Evolutionary conservation across 92 coral and sea anemone species (phyloP).

Genomic region (Ricordea florida): DNA sequence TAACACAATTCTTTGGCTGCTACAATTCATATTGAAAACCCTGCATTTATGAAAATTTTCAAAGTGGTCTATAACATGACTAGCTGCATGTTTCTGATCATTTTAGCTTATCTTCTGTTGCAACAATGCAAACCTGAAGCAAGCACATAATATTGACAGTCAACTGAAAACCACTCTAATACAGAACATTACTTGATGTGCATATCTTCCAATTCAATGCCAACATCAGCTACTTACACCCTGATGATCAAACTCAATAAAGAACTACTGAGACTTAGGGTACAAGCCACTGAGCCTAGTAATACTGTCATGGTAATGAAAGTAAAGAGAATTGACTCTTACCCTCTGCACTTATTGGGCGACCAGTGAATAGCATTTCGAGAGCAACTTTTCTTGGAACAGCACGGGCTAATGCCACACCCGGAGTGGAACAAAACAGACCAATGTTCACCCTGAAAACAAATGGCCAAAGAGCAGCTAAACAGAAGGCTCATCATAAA

Average conservation of each 20-base stretch:
- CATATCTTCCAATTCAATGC: too few relatives aligned
- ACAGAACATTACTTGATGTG: too few relatives aligned
- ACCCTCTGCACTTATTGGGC: constrained; percentile 90
- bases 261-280: background rate
- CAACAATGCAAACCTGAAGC: too few relatives aligned
- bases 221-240: too few relatives aligned
- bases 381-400: constrained; percentile 95
- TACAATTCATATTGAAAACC: too few relatives aligned
- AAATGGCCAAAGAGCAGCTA: background rate
- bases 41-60: too few relatives aligned
- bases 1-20: too few relatives aligned
- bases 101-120: too few relatives aligned
- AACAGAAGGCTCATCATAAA: background rate
- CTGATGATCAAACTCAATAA: background rate
- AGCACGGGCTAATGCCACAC: constrained; percentile 96
- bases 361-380: constrained; percentile 97
- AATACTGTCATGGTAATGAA: background rate
- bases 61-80: too few relatives aligned
- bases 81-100: too few relatives aligned
- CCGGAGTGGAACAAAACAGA: constrained; percentile 96
- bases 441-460: constrained; percentile 83
- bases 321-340: background rate
- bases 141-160: too few relatives aligned
- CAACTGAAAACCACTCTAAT: too few relatives aligned
- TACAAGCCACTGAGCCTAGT: background rate